A percentile compares a stretch with the other conserved stretches of the same genome.
These are phyloP conservation scores for Cynocephalus volans DNA, from an alignment of 2,113 vertebrate genomes.

Conservation along the genomic window DNA sequence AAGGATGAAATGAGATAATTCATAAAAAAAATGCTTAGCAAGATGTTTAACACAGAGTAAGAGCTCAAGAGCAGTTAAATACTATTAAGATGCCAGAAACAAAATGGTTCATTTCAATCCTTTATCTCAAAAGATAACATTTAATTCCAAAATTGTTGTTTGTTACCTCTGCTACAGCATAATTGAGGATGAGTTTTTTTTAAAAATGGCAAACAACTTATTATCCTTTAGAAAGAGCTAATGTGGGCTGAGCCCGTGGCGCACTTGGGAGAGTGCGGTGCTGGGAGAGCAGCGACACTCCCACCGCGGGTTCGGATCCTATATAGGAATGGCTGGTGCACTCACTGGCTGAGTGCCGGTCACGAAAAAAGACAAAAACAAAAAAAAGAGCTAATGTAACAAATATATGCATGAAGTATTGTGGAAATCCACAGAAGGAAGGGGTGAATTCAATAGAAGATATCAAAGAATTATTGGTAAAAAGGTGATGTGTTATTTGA, in stretches of 20 bases:
- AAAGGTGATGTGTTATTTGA: background rate
- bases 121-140: background rate
- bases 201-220: background rate
- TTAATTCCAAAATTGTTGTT: background rate
- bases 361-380: no score
- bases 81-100: background rate
- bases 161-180: background rate
- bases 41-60: background rate
- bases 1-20: background rate
- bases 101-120: background rate
- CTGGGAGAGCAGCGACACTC: no score
- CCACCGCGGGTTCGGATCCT: no score
- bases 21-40: background rate
- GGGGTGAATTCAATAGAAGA: fast-evolving
- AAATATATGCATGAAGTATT: background rate
- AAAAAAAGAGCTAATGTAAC: background rate
- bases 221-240: background rate
- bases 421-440: background rate
- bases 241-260: no score
- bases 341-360: no score
- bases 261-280: no score
- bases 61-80: background rate
- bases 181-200: background rate
- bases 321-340: no score
- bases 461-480: background rate